Conservation (phyloP, 37 sponge, comb jelly and placozoan species). For the Bolinopsis microptera region DNA sequence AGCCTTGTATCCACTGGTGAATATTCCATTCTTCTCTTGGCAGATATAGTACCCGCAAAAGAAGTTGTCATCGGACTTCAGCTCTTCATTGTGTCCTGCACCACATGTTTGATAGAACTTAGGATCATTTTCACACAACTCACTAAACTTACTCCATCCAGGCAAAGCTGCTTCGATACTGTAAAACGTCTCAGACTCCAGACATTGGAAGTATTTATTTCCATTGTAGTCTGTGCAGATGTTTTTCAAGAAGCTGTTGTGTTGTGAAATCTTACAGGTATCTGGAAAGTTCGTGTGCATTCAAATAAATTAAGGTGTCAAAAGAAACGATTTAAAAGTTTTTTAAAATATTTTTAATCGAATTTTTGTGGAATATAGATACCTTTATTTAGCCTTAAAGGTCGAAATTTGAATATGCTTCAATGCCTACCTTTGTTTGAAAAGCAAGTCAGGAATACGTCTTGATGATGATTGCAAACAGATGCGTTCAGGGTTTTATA, state of each 20-base stretch:
- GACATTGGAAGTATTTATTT: conserved; percentile 1
- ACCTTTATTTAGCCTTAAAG: not conserved
- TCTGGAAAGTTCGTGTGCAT: not conserved
- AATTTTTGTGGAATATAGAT: not conserved
- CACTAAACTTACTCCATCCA: conserved; percentile 25
- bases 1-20: conserved; percentile 21
- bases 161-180: not conserved
- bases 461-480: not conserved
- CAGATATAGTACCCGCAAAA: conserved; percentile 7
- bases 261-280: not conserved
- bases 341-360: not conserved
- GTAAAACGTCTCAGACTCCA: not conserved
- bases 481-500: not conserved
- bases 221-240: conserved; percentile 8
- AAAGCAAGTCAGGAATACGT: not conserved
- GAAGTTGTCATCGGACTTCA: no score
- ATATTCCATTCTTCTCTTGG: not conserved
- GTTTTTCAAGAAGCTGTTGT: conserved; percentile 5
- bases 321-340: not conserved
- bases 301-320: not conserved
- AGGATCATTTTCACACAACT: conserved; percentile 9
- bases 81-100: not conserved
- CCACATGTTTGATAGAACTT: conserved; percentile 17
- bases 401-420: no score
- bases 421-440: conserved; percentile 3